Evolutionary conservation across 2,888 invertebrate species (phyloP), one percentile per base, ranked within the genome.

Genomic region (Heliconius hortense): DNA sequence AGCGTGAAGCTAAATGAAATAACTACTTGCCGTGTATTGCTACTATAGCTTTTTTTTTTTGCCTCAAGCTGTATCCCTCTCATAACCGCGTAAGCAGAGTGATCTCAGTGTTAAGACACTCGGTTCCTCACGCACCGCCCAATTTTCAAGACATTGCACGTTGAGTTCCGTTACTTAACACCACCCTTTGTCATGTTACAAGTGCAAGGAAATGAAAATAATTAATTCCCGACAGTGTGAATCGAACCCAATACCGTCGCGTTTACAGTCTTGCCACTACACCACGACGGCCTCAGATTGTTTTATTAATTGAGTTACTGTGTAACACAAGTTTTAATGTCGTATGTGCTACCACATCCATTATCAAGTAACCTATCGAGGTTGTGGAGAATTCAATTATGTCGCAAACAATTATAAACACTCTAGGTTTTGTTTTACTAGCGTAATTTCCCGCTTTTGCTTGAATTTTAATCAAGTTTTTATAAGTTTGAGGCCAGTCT

Each of bases 361-460:
- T 60, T 60, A 15, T 26, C 60, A 15, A 28, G 5, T 26, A 15
- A 66, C 15, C 66, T 28, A 28, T 53, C 69, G 26, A 28, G 43
- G 68, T 15, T 48, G 43, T 53, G 18, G 69, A 31, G 18, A n/a
- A 69, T 69, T 69, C 21, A 69, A 69, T 69, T 56, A 69, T 11
- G 11, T 53, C 15, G 2, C 26, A 7, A 60, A 26, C 60, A 60
- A 60, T 60, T 60, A 60, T 15, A 15, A 15, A 13, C 24, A 60
- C 59, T 56, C 56, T 60, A 60, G 26, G 26, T 24, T 60, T 60
- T 10, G 5, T 4, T 60, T 60, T 60, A 24, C 59, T 24, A 26
- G 26, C 13, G 59, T 60, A 10, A 11, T 59, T n/a, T 11, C 4
- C 24, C 56, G 11, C 0, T 11, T 60, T 60, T 26, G 13, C 4